These are phyloP conservation scores for Lophochroa leadbeateri DNA, from an alignment of 2,113 vertebrate species.

Conservation along the genomic window DNA sequence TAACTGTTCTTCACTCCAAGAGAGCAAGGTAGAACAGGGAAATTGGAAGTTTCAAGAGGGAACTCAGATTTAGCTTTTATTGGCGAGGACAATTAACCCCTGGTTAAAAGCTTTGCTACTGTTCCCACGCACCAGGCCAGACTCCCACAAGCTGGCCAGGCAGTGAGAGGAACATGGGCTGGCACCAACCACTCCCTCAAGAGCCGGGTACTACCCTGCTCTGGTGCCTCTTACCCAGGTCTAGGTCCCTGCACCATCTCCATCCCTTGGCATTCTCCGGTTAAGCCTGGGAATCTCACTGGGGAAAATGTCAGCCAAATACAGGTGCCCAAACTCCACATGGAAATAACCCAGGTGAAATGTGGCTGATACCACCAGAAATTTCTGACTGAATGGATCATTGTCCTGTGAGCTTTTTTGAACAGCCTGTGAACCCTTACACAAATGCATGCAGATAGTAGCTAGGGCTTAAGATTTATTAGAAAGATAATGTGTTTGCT, in stretches of 20 bases:
- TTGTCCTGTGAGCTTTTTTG: rapidly evolving
- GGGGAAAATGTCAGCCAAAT: background rate
- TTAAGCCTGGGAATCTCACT: background rate
- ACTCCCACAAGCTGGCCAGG: too few relatives aligned
- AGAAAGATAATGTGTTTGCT: background rate
- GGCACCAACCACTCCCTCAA: background rate
- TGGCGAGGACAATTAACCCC: rapidly evolving
- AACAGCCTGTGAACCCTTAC: background rate
- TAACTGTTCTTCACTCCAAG: background rate
- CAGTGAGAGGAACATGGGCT: background rate
- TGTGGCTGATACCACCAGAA: too few relatives aligned
- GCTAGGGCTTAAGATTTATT: background rate
- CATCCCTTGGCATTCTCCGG: background rate
- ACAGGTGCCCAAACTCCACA: background rate
- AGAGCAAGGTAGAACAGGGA: background rate
- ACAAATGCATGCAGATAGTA: background rate
- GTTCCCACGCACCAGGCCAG: rapidly evolving
- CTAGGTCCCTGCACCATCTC: background rate
- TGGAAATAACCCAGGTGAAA: background rate
- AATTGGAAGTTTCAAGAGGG: background rate
- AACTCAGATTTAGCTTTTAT: background rate
- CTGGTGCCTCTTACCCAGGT: rapidly evolving
- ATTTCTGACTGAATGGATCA: background rate
- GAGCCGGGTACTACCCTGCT: background rate
- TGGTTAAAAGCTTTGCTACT: background rate